phyloP scores from a whole-genome alignment of 2,113 vertebrate genomes.

The Catagonus wagneri region DNA sequence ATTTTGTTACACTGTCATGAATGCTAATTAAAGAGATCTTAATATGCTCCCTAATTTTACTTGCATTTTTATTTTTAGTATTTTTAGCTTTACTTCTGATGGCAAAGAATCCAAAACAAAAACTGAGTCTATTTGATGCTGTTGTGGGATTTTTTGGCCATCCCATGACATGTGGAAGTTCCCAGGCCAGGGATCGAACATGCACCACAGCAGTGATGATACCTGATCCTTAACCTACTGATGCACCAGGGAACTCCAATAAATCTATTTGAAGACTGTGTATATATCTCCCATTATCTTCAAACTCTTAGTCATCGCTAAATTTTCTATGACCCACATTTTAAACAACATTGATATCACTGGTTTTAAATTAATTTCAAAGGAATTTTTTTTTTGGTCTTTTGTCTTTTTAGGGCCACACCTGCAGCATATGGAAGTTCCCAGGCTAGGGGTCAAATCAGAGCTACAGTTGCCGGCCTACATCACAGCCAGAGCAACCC shows the following conservation, averaged over 20 bases:
- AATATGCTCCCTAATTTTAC: background rate
- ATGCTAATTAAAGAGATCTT: background rate
- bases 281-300: background rate
- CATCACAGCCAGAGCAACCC: too few relatives aligned
- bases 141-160: too few relatives aligned
- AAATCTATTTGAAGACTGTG: background rate
- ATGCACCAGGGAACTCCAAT: too few relatives aligned
- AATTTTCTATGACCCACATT: background rate
- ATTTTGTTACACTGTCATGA: background rate
- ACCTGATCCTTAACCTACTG: too few relatives aligned
- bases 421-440: too few relatives aligned
- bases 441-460: too few relatives aligned
- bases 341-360: background rate
- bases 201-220: too few relatives aligned
- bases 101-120: background rate
- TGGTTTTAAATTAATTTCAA: constrained; percentile 27
- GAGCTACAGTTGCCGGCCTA: too few relatives aligned
- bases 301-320: background rate
- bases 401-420: too few relatives aligned
- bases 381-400: too few relatives aligned
- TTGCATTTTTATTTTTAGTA: background rate
- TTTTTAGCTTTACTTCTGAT: background rate
- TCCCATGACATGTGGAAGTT: too few relatives aligned
- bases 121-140: background rate
- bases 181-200: too few relatives aligned